Conservation (phyloP, 2,113 vertebrate species). For the Hepsetus odoe region DNA sequence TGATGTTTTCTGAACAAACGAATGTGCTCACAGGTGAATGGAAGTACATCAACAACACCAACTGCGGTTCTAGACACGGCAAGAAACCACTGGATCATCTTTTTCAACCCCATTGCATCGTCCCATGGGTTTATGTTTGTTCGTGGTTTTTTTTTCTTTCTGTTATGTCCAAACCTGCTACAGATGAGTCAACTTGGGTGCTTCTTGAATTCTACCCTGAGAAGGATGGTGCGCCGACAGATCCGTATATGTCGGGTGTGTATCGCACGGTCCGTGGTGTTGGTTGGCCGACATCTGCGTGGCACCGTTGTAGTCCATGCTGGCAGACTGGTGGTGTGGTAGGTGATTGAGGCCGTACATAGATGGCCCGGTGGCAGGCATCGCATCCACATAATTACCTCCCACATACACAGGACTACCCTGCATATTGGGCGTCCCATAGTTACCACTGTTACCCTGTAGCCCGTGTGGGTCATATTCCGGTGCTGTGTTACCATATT, state of each 20-base stretch:
- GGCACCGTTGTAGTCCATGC: conserved; percentile 92
- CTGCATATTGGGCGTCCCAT: conserved; percentile 87
- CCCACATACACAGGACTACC: conserved; percentile 92
- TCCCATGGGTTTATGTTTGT: conserved; percentile 66
- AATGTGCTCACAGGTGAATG: conserved; percentile 35
- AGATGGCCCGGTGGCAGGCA: conserved; percentile 87
- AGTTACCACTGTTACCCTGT: conserved; percentile 84
- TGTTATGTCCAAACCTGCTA: conserved; percentile 78
- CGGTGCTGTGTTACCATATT: conserved; percentile 84
- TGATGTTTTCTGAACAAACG: conserved; percentile 36
- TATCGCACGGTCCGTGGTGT: conserved; percentile 92
- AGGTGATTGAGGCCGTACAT: conserved; percentile 96
- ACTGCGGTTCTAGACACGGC: conserved; percentile 46
- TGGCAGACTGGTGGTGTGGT: conserved; percentile 86
- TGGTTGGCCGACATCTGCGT: conserved; percentile 84
- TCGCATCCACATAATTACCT: conserved; percentile 90
- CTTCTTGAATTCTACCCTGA: conserved; percentile 99
- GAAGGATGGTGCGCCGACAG: conserved; percentile 93
- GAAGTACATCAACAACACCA: conserved; percentile 51
- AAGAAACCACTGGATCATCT: conserved; percentile 71
- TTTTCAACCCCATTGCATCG: conserved; percentile 63
- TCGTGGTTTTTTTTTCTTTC: conserved; percentile 53
- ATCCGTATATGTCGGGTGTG: conserved; percentile 91
- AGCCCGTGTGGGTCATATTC: conserved; percentile 93
- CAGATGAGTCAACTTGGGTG: conserved; percentile 99